Evolutionary conservation across 2,113 vertebrate genomes (phyloP).

Genomic region (Misgurnus mizolepis): DNA sequence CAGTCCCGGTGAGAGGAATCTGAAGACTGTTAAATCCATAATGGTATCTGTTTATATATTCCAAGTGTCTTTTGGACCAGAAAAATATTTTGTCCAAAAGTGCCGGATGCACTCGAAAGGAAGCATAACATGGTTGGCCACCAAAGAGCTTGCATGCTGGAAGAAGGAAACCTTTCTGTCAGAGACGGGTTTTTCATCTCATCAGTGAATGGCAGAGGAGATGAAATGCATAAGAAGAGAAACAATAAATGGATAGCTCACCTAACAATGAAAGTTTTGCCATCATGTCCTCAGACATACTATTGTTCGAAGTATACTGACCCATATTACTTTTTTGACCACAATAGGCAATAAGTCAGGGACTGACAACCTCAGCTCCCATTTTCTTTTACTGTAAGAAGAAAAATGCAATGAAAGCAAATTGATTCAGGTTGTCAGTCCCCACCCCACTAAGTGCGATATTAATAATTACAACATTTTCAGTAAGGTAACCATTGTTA

Average conservation of each 20-base stretch:
- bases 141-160: not conserved
- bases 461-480: too few species aligned
- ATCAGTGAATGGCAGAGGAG: not conserved
- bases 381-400: too few species aligned
- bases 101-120: not conserved
- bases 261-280: not conserved
- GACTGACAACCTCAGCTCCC: too few species aligned
- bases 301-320: not conserved
- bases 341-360: too few species aligned
- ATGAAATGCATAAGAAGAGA: not conserved
- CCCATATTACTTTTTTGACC: not conserved
- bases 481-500: too few species aligned
- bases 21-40: not conserved
- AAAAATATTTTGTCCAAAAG: not conserved
- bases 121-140: not conserved
- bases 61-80: constrained; percentile 10
- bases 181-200: not conserved
- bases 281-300: not conserved
- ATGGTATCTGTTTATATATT: constrained; percentile 8
- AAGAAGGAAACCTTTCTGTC: not conserved
- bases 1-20: constrained; percentile 83
- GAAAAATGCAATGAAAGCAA: too few species aligned
- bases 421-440: too few species aligned
- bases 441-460: too few species aligned
- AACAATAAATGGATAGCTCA: not conserved